phyloP scores from a whole-genome alignment of 2,113 vertebrate genomes.

The Cricetomys ansorgei region DNA sequence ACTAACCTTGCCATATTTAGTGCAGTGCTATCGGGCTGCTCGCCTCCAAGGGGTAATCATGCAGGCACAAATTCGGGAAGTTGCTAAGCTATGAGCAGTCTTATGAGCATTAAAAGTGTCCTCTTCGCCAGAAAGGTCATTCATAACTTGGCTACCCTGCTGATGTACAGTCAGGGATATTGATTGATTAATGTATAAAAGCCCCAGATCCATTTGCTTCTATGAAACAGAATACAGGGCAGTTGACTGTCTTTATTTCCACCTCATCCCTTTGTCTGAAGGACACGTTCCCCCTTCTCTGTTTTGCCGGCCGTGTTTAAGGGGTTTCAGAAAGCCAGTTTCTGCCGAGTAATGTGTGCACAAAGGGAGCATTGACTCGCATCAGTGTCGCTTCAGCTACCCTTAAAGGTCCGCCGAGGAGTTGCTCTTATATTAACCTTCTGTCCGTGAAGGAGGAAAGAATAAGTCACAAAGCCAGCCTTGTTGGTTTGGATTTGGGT shows the following conservation, averaged over 20 bases:
- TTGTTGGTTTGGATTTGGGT: conserved; percentile 41
- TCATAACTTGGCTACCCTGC: conserved; percentile 98
- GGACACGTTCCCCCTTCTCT: conserved; percentile 89
- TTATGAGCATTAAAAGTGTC: conserved; percentile 97
- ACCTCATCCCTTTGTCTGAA: conserved; percentile 98
- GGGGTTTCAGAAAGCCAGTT: conserved; percentile 95
- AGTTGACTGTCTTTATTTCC: conserved; percentile 95
- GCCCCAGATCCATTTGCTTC: conserved; percentile 99
- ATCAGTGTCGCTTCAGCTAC: conserved; percentile 98
- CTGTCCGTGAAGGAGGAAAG: conserved; percentile 83
- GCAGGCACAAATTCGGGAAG: conserved; percentile 94
- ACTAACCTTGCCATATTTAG: conserved; percentile 91
- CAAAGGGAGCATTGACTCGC: conserved; percentile 97
- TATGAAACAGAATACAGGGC: conserved; percentile 96
- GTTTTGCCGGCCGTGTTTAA: conserved; percentile 95
- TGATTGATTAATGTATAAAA: conserved; percentile 99
- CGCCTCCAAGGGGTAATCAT: conserved; percentile 94
- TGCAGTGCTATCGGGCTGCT: conserved; percentile 88
- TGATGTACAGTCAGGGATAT: conserved; percentile 99
- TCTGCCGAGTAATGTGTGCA: conserved; percentile 98
- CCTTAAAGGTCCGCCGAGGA: conserved; percentile 95
- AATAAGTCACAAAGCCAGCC: conserved; percentile 85
- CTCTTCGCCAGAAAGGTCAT: conserved; percentile 99
- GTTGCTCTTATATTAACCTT: conserved; percentile 95
- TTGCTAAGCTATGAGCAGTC: conserved; percentile 96